Evolutionary conservation across 2,797 vertebrate species (phyloP), one percentile per base, ranked within the genome.

Genomic region (Arremon brunneinucha): DNA sequence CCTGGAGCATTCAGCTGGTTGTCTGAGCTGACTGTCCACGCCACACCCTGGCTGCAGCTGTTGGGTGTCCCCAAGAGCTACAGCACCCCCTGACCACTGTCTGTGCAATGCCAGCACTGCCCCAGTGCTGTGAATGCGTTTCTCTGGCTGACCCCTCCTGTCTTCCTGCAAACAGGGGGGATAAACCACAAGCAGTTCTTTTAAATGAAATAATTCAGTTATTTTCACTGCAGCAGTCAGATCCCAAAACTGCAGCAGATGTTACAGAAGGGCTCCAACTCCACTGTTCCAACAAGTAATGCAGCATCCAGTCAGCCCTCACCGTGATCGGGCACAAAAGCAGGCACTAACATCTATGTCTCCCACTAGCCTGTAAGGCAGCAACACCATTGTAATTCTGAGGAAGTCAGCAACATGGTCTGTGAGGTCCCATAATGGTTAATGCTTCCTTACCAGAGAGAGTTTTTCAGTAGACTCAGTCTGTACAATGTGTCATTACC

Each of bases 361-460:
- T 91, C 67, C 57, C 3, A 7, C 32, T 18, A 26, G 57, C 22
- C 78, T 57, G 44, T 53, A 60, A 68, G 60, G 87, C 63, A 71
- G 64, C 72, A 65, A 94, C n/a, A 32, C 59, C 11, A 53, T 28
- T 11, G 8, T 53, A 80, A 62, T 62, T 87, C 93, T 60, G 72
- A 92, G 47, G 60, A 87, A 97, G 78, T 87, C 64, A 87, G 81
- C 75, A 92, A 70, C 55, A 47, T 13, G n/a, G 78, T 84, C 92
- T 23, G 1, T 69, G 90, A 83, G 83, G 87, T 83, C 78, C 60
- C 79, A 83, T 76, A 79, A 90, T 60, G 72, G 81, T 60, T 72
- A 87, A 68, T 2, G 11, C 44, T 81, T 75, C 89, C 49, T 79
- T 83, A 90, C 67, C 32, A 1, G 3, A 1, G 55, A 87, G 87